phyloP scores from a whole-genome alignment of 1,140 invertebrate genomes.

The Drosophila fuyamai region DNA sequence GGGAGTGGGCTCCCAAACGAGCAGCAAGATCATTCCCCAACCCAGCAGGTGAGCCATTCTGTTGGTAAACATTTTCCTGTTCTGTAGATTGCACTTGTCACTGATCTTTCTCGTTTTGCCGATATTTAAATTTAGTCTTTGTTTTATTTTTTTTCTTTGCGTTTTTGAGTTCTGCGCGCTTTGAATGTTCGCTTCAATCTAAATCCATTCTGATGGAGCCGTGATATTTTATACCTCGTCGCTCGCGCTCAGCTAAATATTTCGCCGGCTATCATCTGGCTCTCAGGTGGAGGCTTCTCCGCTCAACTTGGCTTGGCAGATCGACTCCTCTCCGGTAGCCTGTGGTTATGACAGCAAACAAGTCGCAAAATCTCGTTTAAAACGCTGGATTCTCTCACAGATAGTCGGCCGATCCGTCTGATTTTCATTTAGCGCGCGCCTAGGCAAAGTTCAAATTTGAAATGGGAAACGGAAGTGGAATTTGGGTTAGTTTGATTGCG shows the following conservation, averaged over 20 bases:
- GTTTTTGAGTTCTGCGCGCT: constrained; percentile 64
- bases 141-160: constrained; percentile 10
- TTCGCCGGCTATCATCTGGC: constrained; percentile 35
- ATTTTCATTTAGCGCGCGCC: constrained; percentile 13
- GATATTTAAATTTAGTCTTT: constrained; percentile 6
- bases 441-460: constrained; percentile 37
- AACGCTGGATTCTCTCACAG: constrained; percentile 6
- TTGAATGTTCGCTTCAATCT: constrained; percentile 76
- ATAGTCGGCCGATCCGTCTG: constrained; percentile 22
- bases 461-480: constrained; percentile 51
- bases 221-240: constrained; percentile 79
- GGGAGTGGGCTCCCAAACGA: constrained; percentile 23
- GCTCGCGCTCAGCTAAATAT: constrained; percentile 40
- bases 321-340: constrained; percentile 59
- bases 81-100: constrained; percentile 40
- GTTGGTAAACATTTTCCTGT: constrained; percentile 44
- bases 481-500: constrained; percentile 42
- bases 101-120: constrained; percentile 26
- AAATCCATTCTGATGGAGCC: constrained; percentile 80
- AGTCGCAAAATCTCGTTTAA: constrained; percentile 71
- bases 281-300: constrained; percentile 1
- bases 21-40: constrained; percentile 37
- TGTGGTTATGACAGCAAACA: constrained; percentile 79
- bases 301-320: constrained; percentile 1
- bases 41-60: constrained; percentile 33